Conservation (phyloP, 2,113 vertebrate species). For the Prinia subflava region DNA sequence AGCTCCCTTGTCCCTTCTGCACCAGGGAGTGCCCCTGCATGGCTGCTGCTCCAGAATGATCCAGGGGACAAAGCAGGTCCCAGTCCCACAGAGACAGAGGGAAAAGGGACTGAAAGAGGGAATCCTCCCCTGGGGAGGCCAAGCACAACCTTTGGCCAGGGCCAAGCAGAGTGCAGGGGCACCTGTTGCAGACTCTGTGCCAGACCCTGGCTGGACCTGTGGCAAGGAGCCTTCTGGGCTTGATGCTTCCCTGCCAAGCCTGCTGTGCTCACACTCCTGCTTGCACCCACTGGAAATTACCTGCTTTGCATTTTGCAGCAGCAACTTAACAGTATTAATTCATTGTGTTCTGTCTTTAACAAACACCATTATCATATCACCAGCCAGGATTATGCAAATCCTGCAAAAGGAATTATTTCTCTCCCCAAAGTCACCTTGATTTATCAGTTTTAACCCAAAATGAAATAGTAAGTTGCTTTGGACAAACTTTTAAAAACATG, state of each 20-base stretch:
- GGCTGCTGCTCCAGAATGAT: neutral
- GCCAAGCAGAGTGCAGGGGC: neutral
- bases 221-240: neutral
- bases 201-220: neutral
- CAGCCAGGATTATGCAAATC: conserved; percentile 81
- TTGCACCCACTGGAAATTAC: conserved; percentile 65
- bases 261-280: neutral
- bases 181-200: neutral
- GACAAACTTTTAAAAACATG: neutral
- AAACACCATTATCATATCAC: conserved; percentile 81
- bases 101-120: neutral
- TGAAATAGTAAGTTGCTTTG: neutral
- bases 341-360: conserved; percentile 81
- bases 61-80: neutral
- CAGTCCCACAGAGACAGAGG: neutral
- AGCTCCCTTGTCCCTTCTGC: neutral
- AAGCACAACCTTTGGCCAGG: neutral
- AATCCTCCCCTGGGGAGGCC: neutral
- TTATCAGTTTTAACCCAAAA: conserved; percentile 69
- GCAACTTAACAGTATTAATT: conserved; percentile 80
- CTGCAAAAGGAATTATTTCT: conserved; percentile 69
- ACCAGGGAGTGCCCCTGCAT: neutral
- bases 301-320: conserved; percentile 75
- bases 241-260: neutral
- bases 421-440: conserved; percentile 79